These are phyloP conservation scores for Furnarius figulus DNA, from an alignment of 2,113 vertebrate species.

Conservation along the genomic window DNA sequence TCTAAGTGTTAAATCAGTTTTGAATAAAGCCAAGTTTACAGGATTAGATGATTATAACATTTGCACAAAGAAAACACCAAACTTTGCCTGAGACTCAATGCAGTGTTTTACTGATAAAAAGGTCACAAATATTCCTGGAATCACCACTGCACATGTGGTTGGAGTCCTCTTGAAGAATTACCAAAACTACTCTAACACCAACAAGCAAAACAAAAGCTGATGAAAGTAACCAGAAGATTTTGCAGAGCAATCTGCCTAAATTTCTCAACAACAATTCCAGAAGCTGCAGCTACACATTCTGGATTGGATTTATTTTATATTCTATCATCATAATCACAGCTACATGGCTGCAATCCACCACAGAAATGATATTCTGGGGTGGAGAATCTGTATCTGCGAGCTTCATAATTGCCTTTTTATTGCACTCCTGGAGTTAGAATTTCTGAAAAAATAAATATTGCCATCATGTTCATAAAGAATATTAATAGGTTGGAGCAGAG, in stretches of 20 bases:
- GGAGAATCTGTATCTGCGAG: background rate
- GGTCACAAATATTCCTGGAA: background rate
- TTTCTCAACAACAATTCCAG: background rate
- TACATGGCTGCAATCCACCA: background rate
- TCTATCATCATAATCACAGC: background rate
- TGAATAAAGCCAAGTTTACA: background rate
- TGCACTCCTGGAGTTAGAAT: background rate
- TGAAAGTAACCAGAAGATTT: background rate
- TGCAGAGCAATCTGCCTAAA: background rate
- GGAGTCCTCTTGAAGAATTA: background rate
- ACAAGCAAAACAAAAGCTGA: background rate
- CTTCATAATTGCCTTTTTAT: conserved; percentile 30
- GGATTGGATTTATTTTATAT: background rate
- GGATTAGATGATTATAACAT: background rate
- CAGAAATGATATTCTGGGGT: background rate
- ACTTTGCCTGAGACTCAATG: background rate
- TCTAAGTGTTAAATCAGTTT: background rate
- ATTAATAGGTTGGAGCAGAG: background rate
- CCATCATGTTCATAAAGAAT: background rate
- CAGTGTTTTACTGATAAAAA: too few relatives aligned
- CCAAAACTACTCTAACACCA: background rate
- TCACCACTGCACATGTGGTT: background rate
- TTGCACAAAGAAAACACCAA: background rate
- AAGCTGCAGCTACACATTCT: background rate
- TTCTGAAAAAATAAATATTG: conserved; percentile 35